Evolutionary conservation across 2,797 vertebrate genomes (phyloP).

Genomic region (Eleutherodactylus coqui): DNA sequence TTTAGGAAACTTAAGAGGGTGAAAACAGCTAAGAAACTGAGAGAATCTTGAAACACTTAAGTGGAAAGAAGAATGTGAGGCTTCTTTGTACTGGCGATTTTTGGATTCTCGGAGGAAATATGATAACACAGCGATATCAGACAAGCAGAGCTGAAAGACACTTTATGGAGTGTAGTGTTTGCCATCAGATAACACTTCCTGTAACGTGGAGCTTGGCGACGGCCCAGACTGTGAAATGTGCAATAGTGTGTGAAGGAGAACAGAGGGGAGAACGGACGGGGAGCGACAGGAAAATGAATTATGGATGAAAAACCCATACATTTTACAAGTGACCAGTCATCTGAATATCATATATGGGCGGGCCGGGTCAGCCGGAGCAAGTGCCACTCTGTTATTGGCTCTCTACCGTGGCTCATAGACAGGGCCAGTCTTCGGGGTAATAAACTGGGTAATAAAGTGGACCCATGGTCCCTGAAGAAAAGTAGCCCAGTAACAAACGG

Average conservation of each 20-base stretch:
- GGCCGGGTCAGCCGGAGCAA: no score
- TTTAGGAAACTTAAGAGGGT: no score
- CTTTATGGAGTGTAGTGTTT: background rate
- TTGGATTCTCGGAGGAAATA: background rate
- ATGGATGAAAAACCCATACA: background rate
- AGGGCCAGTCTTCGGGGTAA: no score
- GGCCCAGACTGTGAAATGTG: background rate
- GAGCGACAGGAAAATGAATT: background rate
- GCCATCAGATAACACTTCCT: conserved; percentile 9
- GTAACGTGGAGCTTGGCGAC: background rate
- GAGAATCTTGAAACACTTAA: background rate
- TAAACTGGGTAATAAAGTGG: no score
- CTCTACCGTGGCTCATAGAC: no score
- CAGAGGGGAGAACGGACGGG: background rate
- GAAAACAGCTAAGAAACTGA: background rate
- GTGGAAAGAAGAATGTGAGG: background rate
- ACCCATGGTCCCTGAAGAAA: no score
- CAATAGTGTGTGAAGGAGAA: background rate
- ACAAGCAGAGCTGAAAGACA: background rate
- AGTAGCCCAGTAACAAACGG: no score
- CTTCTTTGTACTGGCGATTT: background rate
- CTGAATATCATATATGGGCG: no score
- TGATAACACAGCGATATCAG: background rate
- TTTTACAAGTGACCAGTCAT: no score
- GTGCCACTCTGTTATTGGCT: no score